Percentiles rank a stretch among this genome's conserved stretches.
Evolutionary conservation across 1,140 invertebrate genomes (phyloP).

Genomic region (Mactra quadrangularis): DNA sequence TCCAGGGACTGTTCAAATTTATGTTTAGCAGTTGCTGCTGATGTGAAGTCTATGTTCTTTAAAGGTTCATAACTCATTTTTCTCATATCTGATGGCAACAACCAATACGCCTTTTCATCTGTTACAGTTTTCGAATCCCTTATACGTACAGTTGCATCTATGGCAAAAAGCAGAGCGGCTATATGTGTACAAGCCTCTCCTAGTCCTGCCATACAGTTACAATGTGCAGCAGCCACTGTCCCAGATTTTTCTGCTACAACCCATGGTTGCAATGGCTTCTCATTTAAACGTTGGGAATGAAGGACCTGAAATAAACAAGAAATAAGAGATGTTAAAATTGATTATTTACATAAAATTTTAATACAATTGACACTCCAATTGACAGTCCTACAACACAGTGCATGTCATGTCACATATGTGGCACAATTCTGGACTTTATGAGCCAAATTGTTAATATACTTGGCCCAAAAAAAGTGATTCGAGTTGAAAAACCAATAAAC

Average conservation of each 20-base stretch:
- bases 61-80: background rate
- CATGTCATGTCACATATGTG: too few species aligned
- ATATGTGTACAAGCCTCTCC: conserved; percentile 27
- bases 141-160: background rate
- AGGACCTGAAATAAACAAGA: too few species aligned
- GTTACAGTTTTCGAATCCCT: conserved; percentile 22
- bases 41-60: conserved; percentile 11
- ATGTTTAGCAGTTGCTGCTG: conserved; percentile 20
- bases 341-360: background rate
- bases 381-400: too few species aligned
- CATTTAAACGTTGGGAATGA: too few species aligned
- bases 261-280: too few species aligned
- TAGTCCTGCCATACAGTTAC: too few species aligned
- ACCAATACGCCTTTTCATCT: conserved; percentile 25
- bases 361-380: background rate
- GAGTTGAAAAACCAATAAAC: too few species aligned
- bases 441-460: too few species aligned
- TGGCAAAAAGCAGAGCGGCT: conserved; percentile 13
- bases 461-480: too few species aligned
- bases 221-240: too few species aligned
- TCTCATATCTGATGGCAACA: conserved; percentile 16
- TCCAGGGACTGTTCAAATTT: conserved; percentile 11
- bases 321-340: background rate
- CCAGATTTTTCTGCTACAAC: too few species aligned
- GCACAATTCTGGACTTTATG: too few species aligned